Percentiles rank a stretch among this genome's conserved stretches.
phyloP scores from a whole-genome alignment of 2,888 invertebrate genomes.

The Amphipyra berbera region DNA sequence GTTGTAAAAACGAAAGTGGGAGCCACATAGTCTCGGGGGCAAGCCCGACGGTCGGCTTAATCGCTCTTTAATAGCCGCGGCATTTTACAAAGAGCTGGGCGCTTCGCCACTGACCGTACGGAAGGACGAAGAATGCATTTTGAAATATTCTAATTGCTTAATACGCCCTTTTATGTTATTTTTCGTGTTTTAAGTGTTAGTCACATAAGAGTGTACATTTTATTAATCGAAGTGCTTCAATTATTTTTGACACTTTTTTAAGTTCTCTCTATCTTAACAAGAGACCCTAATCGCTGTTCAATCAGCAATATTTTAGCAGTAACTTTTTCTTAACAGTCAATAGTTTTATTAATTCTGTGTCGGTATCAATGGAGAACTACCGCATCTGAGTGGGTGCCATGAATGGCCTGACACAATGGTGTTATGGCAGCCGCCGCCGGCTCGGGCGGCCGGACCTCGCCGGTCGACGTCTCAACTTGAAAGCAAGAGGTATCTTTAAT shows the following conservation, averaged over 20 bases:
- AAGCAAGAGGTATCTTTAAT: slow-evolving; percentile 33
- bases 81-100: slow-evolving; percentile 75
- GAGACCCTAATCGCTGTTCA: no score
- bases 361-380: slow-evolving; percentile 57
- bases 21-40: slow-evolving; percentile 77
- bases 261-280: no score
- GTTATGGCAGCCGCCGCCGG: slow-evolving; percentile 53
- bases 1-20: slow-evolving; percentile 87
- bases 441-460: slow-evolving; percentile 24
- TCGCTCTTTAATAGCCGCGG: slow-evolving; percentile 87
- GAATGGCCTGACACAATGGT: slow-evolving; percentile 62
- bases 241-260: slow-evolving; percentile 27
- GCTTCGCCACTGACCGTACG: slow-evolving; percentile 66
- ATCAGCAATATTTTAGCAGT: no score
- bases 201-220: slow-evolving; percentile 32
- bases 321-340: no score
- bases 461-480: slow-evolving; percentile 44
- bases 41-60: slow-evolving; percentile 69
- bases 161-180: slow-evolving; percentile 46
- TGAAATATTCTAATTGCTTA: slow-evolving; percentile 60
- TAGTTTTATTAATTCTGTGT: slow-evolving; percentile 19
- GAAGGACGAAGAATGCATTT: slow-evolving; percentile 50
- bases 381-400: slow-evolving; percentile 54
- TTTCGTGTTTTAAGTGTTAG: slow-evolving; percentile 49
- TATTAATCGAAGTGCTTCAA: slow-evolving; percentile 28